Base-by-base conservation (phyloP, 2,888 invertebrate genomes). In the Drosophila neonasuta region DNA sequence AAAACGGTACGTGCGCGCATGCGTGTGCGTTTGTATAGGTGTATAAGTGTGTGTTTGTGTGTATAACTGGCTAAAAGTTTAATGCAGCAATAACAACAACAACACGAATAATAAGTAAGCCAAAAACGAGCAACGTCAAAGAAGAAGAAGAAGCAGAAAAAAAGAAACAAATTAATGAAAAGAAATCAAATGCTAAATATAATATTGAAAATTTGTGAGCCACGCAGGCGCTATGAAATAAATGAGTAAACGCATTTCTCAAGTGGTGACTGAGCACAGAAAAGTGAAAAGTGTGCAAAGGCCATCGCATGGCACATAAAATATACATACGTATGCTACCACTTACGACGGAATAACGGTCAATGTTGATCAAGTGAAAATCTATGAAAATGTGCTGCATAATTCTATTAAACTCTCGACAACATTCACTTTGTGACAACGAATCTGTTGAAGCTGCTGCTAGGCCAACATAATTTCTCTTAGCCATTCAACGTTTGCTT, bases 1-100 rank as follows among this genome's bases (percentile, higher is more conserved):
- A 68, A 74, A 80, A 80, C 83, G 86, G 80, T 86, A 82, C 86
- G 86, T 82, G 86, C 72, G 79, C 86, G 83, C 80, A 56, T 63
- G 34, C 58, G 24, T 66, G 48, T 68, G 42, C 36, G 20, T 66
- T 39, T 11, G 41, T 51, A 13, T 41, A 8, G 20, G 36, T 34
- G 62, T 61, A 36, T 68, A 48, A 55, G 57, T 73, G 45, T 39
- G 42, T 34, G 44, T 54, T 36, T 66, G 32, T 49, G 50, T 59
- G 32, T 59, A 73, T 65, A 67, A 62, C 65, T 74, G 75, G 75
- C 77, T 74, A 68, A 82, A 85, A 82, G 79, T 77, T 80, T 74
- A 83, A 71, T 83, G 83, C 78, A 86, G 69, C 73, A 68, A 55
- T 58, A 71, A 41, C 50, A 71, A 62, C 52, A 61, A 64, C 57